phyloP scores from a whole-genome alignment of 2,113 vertebrate species.

The Picathartes gymnocephalus region DNA sequence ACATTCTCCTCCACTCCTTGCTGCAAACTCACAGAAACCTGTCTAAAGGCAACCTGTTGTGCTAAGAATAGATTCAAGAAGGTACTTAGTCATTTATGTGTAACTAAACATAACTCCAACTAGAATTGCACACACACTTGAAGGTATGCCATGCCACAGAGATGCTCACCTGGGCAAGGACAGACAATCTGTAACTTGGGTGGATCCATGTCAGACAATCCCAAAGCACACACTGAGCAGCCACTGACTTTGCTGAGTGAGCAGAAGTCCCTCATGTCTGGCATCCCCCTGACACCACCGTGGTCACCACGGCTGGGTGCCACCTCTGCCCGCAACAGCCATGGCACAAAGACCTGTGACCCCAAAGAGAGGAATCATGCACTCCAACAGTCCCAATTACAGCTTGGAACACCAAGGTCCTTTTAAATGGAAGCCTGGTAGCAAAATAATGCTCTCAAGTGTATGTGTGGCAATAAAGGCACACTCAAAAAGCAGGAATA shows the following conservation, averaged over 20 bases:
- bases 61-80: not conserved
- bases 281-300: accelerated
- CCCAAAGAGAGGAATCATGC: not conserved
- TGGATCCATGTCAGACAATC: accelerated
- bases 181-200: not conserved
- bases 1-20: not conserved
- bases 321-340: accelerated
- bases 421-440: accelerated
- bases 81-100: accelerated
- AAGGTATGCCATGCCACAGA: not conserved
- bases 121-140: not conserved
- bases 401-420: not conserved
- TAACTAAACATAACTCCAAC: not conserved
- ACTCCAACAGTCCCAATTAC: not conserved
- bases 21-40: not conserved
- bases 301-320: accelerated
- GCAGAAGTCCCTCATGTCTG: accelerated
- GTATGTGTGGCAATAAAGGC: not conserved
- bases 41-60: not conserved
- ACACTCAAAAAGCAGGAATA: not conserved
- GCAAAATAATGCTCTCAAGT: not conserved
- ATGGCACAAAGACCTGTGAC: accelerated
- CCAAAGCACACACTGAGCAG: accelerated
- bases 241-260: accelerated
- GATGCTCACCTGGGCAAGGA: not conserved